Conservation (phyloP, 2,888 invertebrate species). For the Drosophila vallismaia region DNA sequence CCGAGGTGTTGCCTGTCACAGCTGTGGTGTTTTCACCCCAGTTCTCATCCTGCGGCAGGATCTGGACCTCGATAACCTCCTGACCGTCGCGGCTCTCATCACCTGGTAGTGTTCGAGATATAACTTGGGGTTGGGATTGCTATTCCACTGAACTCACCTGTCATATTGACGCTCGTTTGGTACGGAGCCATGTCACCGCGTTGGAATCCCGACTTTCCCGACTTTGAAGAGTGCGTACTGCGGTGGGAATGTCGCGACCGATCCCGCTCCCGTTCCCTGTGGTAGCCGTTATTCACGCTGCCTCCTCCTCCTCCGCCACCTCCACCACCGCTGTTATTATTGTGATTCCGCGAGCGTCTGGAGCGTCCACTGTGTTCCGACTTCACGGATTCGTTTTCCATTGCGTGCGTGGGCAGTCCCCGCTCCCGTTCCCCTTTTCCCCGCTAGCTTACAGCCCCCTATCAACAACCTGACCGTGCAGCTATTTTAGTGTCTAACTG, state of each 20-base stretch:
- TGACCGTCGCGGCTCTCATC: slow-evolving; percentile 92
- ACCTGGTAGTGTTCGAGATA: slow-evolving; percentile 63
- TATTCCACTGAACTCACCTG: slow-evolving; percentile 82
- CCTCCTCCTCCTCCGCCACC: slow-evolving; percentile 83
- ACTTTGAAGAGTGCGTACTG: slow-evolving; percentile 86
- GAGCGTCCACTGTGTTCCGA: slow-evolving; percentile 95
- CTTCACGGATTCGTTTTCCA: slow-evolving; percentile 97
- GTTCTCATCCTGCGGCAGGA: slow-evolving; percentile 97
- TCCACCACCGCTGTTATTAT: slow-evolving; percentile 71
- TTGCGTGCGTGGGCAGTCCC: slow-evolving; percentile 82
- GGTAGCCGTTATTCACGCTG: slow-evolving; percentile 84
- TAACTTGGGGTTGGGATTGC: background rate
- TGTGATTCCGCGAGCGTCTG: slow-evolving; percentile 87
- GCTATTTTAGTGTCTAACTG: slow-evolving; percentile 71
- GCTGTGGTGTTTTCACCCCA: slow-evolving; percentile 99
- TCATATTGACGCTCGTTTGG: slow-evolving; percentile 93
- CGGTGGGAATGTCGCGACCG: slow-evolving; percentile 87
- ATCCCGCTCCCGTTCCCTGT: slow-evolving; percentile 86
- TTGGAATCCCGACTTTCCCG: slow-evolving; percentile 84
- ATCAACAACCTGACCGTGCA: slow-evolving; percentile 52
- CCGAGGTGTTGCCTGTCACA: slow-evolving; percentile 97
- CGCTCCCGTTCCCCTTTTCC: slow-evolving; percentile 32
- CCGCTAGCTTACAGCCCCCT: slow-evolving; percentile 43
- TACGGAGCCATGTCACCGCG: slow-evolving; percentile 91
- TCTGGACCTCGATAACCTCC: slow-evolving; percentile 98